These are phyloP conservation scores for Habroteleia sp. DNA, from an alignment of 2,888 invertebrate species.

Conservation along the genomic window DNA sequence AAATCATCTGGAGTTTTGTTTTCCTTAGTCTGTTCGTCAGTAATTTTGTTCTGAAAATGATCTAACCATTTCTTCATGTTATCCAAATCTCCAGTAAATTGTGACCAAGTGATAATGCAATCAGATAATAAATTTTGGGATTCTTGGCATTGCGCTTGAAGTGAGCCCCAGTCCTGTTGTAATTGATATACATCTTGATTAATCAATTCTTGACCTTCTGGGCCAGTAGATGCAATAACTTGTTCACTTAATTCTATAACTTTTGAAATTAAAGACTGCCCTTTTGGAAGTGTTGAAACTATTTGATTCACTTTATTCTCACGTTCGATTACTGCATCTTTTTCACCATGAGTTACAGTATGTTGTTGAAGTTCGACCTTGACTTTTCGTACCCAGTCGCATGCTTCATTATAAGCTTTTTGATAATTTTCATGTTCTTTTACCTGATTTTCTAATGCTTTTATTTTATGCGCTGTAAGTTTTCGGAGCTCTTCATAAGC, in stretches of 20 bases:
- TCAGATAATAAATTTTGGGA: slow-evolving; percentile 88
- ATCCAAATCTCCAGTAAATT: slow-evolving; percentile 88
- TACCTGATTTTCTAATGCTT: slow-evolving; percentile 90
- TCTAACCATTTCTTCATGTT: slow-evolving; percentile 89
- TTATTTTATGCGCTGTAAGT: slow-evolving; percentile 85
- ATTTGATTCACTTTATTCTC: slow-evolving; percentile 88
- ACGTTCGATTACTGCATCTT: slow-evolving; percentile 88
- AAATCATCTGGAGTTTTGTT: slow-evolving; percentile 91
- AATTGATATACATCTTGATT: slow-evolving; percentile 91
- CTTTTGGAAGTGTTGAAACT: slow-evolving; percentile 86
- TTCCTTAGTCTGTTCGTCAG: slow-evolving; percentile 84
- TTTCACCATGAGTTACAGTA: slow-evolving; percentile 93
- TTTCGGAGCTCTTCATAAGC: slow-evolving; percentile 88
- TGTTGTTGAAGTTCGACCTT: slow-evolving; percentile 92
- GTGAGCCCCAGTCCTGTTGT: slow-evolving; percentile 90
- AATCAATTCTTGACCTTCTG: slow-evolving; percentile 91
- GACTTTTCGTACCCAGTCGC: slow-evolving; percentile 92
- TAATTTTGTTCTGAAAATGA: slow-evolving; percentile 85
- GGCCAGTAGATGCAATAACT: slow-evolving; percentile 89
- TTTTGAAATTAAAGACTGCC: slow-evolving; percentile 87
- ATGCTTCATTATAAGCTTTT: slow-evolving; percentile 89
- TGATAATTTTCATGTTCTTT: slow-evolving; percentile 93
- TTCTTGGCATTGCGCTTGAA: slow-evolving; percentile 89
- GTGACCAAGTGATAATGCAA: slow-evolving; percentile 86
- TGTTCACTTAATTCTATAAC: slow-evolving; percentile 88